phyloP scores from a whole-genome alignment of 2,888 invertebrate species.

The Acronicta psi region DNA sequence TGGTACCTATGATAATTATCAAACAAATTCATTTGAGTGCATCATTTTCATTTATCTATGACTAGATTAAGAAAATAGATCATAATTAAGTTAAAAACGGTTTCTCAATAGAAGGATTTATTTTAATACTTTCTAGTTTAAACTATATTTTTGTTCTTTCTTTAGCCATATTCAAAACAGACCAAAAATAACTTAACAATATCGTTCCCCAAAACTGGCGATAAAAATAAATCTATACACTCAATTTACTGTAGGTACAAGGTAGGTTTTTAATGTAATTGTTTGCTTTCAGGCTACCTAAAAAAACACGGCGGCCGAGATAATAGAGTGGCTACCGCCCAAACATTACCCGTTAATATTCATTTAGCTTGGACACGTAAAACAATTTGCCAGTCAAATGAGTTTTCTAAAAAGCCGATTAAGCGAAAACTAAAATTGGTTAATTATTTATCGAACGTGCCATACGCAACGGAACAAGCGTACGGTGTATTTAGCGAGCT shows the following conservation, averaged over 20 bases:
- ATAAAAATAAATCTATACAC: background rate
- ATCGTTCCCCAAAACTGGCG: background rate
- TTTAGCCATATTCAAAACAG: background rate
- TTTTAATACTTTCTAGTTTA: too few species aligned
- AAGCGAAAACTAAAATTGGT: constrained; percentile 86
- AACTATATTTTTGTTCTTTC: too few species aligned
- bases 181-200: background rate
- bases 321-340: constrained; percentile 54
- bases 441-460: constrained; percentile 81
- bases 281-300: constrained; percentile 49
- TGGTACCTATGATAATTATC: too few species aligned
- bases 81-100: too few species aligned
- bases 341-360: constrained; percentile 70
- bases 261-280: constrained; percentile 25
- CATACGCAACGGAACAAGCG: constrained; percentile 55
- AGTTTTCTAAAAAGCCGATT: constrained; percentile 88
- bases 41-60: too few species aligned
- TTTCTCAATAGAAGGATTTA: too few species aligned
- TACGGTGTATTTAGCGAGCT: constrained; percentile 36
- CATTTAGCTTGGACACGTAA: constrained; percentile 72
- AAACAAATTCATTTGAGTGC: too few species aligned
- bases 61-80: too few species aligned
- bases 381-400: constrained; percentile 87
- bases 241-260: constrained; percentile 1
- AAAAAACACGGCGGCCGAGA: constrained; percentile 54